phyloP scores from a whole-genome alignment of 2,888 invertebrate species.

The Stenolophus ochropezus region DNA sequence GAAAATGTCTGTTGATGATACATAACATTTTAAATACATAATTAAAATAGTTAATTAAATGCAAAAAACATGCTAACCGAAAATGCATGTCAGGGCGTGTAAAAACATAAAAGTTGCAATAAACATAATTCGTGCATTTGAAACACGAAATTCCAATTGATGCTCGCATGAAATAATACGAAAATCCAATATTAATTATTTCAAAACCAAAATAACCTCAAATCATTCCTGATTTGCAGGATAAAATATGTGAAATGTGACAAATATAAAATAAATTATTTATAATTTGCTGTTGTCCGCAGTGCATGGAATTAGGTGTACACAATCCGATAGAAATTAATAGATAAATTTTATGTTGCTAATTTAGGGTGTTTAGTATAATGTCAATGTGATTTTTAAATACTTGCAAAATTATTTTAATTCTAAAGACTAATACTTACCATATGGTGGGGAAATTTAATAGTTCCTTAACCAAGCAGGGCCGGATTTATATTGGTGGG shows the following conservation, averaged over 20 bases:
- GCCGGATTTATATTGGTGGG: no score
- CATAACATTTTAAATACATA: slow-evolving; percentile 19
- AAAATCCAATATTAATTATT: slow-evolving; percentile 55
- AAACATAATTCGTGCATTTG: slow-evolving; percentile 39
- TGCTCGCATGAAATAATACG: slow-evolving; percentile 63
- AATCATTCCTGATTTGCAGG: slow-evolving; percentile 51
- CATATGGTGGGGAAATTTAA: no score
- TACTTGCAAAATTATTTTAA: no score
- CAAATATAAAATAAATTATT: slow-evolving; percentile 52
- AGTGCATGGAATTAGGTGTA: neutral
- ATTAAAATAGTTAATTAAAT: slow-evolving; percentile 42
- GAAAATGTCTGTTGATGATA: slow-evolving; percentile 2
- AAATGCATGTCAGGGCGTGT: slow-evolving; percentile 19
- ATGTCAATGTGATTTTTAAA: no score
- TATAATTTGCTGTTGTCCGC: neutral
- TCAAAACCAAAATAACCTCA: slow-evolving; percentile 51
- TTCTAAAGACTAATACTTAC: no score
- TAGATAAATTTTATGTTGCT: no score
- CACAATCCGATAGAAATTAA: no score
- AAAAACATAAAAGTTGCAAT: slow-evolving; percentile 6
- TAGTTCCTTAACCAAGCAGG: no score
- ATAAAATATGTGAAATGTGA: slow-evolving; percentile 53
- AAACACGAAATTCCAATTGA: slow-evolving; percentile 31
- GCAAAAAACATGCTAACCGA: slow-evolving; percentile 20
- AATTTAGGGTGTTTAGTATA: no score